These are phyloP conservation scores for Cetonia aurata DNA, from an alignment of 2,888 invertebrate species.

Conservation along the genomic window DNA sequence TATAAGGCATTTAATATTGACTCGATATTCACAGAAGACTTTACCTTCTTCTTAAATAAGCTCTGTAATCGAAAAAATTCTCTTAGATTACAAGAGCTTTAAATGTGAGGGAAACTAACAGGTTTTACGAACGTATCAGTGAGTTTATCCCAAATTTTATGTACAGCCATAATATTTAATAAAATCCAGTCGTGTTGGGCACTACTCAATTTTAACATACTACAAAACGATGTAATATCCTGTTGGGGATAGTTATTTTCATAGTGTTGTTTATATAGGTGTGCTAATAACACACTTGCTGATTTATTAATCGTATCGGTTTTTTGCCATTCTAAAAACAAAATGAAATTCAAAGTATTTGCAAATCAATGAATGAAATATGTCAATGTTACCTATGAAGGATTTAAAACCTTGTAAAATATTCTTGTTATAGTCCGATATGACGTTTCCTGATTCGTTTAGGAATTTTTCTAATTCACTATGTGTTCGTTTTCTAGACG, in stretches of 20 bases:
- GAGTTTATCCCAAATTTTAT: conserved; percentile 59
- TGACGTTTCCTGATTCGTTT: conserved; percentile 55
- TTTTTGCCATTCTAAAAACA: conserved; percentile 31
- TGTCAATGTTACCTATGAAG: conserved; percentile 55
- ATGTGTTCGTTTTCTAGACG: conserved; percentile 53
- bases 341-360: conserved; percentile 2
- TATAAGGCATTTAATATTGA: conserved; percentile 59
- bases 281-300: conserved; percentile 58
- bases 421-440: conserved; percentile 53
- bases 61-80: conserved; percentile 63
- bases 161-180: conserved; percentile 59
- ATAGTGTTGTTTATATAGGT: conserved; percentile 56
- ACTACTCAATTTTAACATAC: conserved; percentile 59
- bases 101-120: conserved; percentile 50
- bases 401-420: conserved; percentile 56
- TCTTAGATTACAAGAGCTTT: background rate
- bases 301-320: conserved; percentile 48
- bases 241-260: conserved; percentile 54
- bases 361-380: background rate
- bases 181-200: conserved; percentile 62
- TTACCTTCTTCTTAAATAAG: conserved; percentile 66
- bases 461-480: conserved; percentile 57
- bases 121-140: conserved; percentile 58
- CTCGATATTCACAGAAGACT: conserved; percentile 58
- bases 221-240: conserved; percentile 57